Conservation (phyloP, 2,888 invertebrate species). For the Candidula unifasciata region DNA sequence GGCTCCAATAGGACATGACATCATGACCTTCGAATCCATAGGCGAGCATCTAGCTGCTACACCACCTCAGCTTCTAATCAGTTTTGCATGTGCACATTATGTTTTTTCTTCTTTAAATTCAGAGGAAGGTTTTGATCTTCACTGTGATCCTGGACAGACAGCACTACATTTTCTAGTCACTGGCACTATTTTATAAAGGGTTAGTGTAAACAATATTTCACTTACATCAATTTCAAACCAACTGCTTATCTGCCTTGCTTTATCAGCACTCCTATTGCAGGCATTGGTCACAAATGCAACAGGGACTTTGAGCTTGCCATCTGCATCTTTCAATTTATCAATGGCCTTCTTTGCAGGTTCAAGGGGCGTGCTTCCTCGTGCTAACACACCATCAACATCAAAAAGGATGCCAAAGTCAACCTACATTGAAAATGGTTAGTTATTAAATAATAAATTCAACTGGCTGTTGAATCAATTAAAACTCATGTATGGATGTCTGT, state of each 20-base stretch:
- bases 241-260: slow-evolving; percentile 73
- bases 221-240: slow-evolving; percentile 74
- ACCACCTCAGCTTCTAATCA: too few species aligned
- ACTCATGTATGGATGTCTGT: background rate
- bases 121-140: too few species aligned
- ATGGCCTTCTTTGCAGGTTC: slow-evolving; percentile 71
- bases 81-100: too few species aligned
- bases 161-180: too few species aligned
- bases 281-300: slow-evolving; percentile 77
- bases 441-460: too few species aligned
- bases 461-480: background rate
- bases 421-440: slow-evolving; percentile 59
- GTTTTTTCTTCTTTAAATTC: too few species aligned
- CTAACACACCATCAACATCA: slow-evolving; percentile 78
- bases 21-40: too few species aligned
- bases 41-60: too few species aligned
- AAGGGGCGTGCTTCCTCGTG: slow-evolving; percentile 74
- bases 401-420: slow-evolving; percentile 77
- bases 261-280: slow-evolving; percentile 72
- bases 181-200: too few species aligned
- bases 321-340: slow-evolving; percentile 68
- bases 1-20: too few species aligned
- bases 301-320: slow-evolving; percentile 73
- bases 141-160: too few species aligned
- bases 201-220: background rate